phyloP scores from a whole-genome alignment of 2,113 vertebrate species.

The Percina caprodes region DNA sequence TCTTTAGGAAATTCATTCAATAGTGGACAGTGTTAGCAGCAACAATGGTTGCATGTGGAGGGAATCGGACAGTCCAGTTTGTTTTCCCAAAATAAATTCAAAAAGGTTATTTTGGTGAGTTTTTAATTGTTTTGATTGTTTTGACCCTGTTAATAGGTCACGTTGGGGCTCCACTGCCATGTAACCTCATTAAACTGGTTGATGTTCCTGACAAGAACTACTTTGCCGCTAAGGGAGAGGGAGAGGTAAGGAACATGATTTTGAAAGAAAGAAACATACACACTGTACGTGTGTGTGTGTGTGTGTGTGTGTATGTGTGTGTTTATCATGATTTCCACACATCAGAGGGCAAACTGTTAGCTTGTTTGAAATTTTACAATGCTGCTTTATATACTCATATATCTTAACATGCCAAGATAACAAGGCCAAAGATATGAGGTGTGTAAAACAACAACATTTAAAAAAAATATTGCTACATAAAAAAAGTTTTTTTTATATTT shows the following conservation, averaged over 20 bases:
- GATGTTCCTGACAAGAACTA: constrained; percentile 98
- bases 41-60: neutral
- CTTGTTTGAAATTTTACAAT: neutral
- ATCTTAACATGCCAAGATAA: neutral
- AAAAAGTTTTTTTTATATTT: neutral
- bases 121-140: constrained; percentile 2
- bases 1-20: neutral
- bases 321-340: neutral
- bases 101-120: neutral
- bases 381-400: neutral
- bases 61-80: neutral
- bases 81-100: neutral
- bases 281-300: neutral
- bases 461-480: neutral
- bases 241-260: constrained; percentile 87
- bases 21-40: neutral
- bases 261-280: neutral
- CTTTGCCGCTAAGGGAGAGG: constrained; percentile 94
- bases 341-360: neutral
- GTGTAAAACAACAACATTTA: neutral
- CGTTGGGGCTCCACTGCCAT: constrained; percentile 95
- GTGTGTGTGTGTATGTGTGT: neutral
- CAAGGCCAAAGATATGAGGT: neutral
- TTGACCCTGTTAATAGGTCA: constrained; percentile 85
- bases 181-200: constrained; percentile 94